A percentile compares a stretch with the other conserved stretches of the same genome.
phyloP scores from a whole-genome alignment of 2,888 invertebrate genomes.

The Drosophila mulleri region DNA sequence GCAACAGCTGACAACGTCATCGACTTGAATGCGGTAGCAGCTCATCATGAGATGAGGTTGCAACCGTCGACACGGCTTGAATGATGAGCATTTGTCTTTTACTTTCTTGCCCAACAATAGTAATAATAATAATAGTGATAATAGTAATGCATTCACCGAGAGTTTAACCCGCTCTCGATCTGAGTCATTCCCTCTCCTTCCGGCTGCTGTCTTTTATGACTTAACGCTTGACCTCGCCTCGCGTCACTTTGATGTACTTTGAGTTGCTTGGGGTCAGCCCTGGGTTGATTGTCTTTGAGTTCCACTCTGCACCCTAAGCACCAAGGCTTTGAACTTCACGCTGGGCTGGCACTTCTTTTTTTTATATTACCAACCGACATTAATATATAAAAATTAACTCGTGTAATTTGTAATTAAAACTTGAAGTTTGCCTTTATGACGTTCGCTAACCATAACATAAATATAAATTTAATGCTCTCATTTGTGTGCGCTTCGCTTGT shows the following conservation, averaged over 20 bases:
- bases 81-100: constrained; percentile 69
- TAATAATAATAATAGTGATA: constrained; percentile 11
- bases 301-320: constrained; percentile 25
- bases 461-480: constrained; percentile 61
- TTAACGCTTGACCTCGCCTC: constrained; percentile 76
- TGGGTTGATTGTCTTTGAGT: constrained; percentile 24
- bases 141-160: constrained; percentile 6
- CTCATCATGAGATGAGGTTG: constrained; percentile 34
- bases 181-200: constrained; percentile 3
- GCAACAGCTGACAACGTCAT: constrained; percentile 57
- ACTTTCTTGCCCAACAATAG: constrained; percentile 46
- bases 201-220: constrained; percentile 61
- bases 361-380: constrained; percentile 35
- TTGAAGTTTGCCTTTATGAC: constrained; percentile 53
- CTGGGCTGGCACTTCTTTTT: constrained; percentile 64
- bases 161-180: constrained; percentile 10
- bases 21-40: constrained; percentile 33
- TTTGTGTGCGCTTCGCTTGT: constrained; percentile 56
- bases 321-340: constrained; percentile 74
- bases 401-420: constrained; percentile 78
- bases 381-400: constrained; percentile 51
- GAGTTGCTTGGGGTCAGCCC: constrained; percentile 68
- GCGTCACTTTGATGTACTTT: constrained; percentile 74
- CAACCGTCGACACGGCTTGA: constrained; percentile 34
- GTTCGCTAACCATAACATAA: constrained; percentile 37